Evolutionary conservation across 2,888 invertebrate species (phyloP).

Genomic region (Drosophila nigricruria): DNA sequence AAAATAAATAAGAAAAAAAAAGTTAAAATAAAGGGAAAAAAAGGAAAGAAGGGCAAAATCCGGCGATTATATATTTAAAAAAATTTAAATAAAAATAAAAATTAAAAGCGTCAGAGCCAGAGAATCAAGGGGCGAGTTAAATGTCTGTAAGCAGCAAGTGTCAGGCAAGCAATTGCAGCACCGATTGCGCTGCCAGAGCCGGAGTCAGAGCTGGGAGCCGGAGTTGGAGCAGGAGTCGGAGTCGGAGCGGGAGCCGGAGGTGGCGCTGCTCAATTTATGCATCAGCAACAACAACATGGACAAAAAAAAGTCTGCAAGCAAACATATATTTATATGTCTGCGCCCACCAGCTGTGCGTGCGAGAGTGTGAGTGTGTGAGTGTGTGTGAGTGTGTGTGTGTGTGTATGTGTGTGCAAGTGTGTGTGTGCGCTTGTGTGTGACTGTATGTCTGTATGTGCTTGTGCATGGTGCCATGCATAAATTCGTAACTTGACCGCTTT

Average conservation of each 20-base stretch:
- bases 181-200: slow-evolving; percentile 38
- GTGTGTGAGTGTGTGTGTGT: slow-evolving; percentile 13
- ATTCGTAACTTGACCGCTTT: slow-evolving; percentile 81
- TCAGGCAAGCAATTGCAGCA: slow-evolving; percentile 64
- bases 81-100: slow-evolving; percentile 52
- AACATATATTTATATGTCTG: slow-evolving; percentile 78
- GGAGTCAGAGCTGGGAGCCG: not conserved
- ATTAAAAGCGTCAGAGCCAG: slow-evolving; percentile 41
- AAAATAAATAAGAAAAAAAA: not conserved
- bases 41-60: slow-evolving; percentile 7
- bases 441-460: slow-evolving; percentile 40
- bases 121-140: slow-evolving; percentile 52
- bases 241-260: slow-evolving; percentile 10
- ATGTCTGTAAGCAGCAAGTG: slow-evolving; percentile 76
- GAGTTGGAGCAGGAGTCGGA: slow-evolving; percentile 1
- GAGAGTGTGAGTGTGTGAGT: too few relatives aligned
- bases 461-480: slow-evolving; percentile 75
- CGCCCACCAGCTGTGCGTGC: slow-evolving; percentile 70
- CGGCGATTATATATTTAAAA: slow-evolving; percentile 40
- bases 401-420: slow-evolving; percentile 15
- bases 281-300: slow-evolving; percentile 42
- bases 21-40: not conserved
- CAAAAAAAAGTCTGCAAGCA: slow-evolving; percentile 63
- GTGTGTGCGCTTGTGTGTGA: slow-evolving; percentile 20
- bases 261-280: slow-evolving; percentile 73